Evolutionary conservation across 2,888 invertebrate species (phyloP).

Genomic region (Melikaiella ostensackeni): DNA sequence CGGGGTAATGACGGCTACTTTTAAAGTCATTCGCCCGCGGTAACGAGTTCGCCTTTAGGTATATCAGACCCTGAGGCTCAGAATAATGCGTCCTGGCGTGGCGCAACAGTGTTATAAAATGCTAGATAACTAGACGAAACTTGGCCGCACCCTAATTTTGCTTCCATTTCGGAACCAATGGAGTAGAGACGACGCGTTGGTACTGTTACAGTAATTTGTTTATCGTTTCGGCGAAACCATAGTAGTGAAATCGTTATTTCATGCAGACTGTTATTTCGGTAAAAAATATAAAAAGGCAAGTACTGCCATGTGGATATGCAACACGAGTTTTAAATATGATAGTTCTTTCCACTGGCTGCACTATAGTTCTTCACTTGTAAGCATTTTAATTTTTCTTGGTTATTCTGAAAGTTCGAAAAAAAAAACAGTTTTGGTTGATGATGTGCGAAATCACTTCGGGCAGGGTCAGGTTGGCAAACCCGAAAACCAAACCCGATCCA

Average conservation of each 20-base stretch:
- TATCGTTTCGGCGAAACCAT: constrained; percentile 30
- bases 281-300: not conserved
- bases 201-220: constrained; percentile 20
- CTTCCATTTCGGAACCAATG: not conserved
- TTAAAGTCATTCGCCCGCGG: constrained; percentile 70
- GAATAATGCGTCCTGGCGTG: constrained; percentile 28
- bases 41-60: constrained; percentile 63
- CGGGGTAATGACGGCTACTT: constrained; percentile 66
- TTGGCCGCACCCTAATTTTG: not conserved
- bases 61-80: constrained; percentile 45
- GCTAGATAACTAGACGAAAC: constrained; percentile 3
- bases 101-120: constrained; percentile 29
- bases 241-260: not conserved
- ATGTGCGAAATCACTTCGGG: too few species aligned
- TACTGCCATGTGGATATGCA: not conserved
- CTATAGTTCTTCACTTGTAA: too few species aligned
- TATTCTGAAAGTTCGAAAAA: too few species aligned
- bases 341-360: too few species aligned
- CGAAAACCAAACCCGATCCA: too few species aligned
- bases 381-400: too few species aligned
- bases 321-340: not conserved
- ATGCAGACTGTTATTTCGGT: not conserved
- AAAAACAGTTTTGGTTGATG: too few species aligned
- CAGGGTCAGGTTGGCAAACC: too few species aligned
- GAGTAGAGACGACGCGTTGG: not conserved